Base-by-base conservation (phyloP, 2,113 vertebrate species). In the Neotragus moschatus region DNA sequence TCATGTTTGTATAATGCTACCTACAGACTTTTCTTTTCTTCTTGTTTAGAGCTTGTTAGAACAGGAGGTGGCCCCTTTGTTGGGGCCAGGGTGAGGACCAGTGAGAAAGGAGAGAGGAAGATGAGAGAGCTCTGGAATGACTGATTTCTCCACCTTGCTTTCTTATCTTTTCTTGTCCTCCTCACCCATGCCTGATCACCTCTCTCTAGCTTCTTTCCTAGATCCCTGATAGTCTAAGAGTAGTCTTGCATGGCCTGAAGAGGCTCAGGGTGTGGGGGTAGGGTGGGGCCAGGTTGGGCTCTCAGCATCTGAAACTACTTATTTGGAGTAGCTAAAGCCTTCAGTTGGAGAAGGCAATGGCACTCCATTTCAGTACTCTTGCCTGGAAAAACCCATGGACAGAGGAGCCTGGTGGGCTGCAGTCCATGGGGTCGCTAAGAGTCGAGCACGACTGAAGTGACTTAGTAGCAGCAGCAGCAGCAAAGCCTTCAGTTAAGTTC, bases 91-190 rank as follows among this genome's bases (percentile, higher is more conserved):
- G 45, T 82, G 49, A 33, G 19, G 49, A n/a, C 33, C 17, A 94
- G 45, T 96, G 14, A 60, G 36, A 90, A 58, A 91, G 19, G 75
- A 95, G 39, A 91, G 60, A 94, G n/a, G 55, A 87, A 82, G 61
- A 60, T 84, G 73, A 21, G 45, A 56, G n/a, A 79, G 15, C n/a
- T 92, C 61, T 97, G 88, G 91, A 95, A 96, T 96, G 86, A 88
- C 30, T 94, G 85, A 84, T 88, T 96, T 97, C 49, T 95, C 84
- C 88, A 93, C 70, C 58, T 86, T 84, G 47, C 51, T 93, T 95
- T 96, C 55, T 95, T 92, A 94, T 93, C 88, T 95, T 36, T 86
- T 30, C 23, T 70, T 85, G 36, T 25, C 58, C 58, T 95, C 36
- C 93, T 95, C 60, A 84, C 36, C 10, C 10, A 36, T 63, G 33